A percentile compares a stretch with the other conserved stretches of the same genome.
These are phyloP conservation scores for Aporophyla nigra DNA, from an alignment of 2,888 invertebrate species.

Conservation along the genomic window DNA sequence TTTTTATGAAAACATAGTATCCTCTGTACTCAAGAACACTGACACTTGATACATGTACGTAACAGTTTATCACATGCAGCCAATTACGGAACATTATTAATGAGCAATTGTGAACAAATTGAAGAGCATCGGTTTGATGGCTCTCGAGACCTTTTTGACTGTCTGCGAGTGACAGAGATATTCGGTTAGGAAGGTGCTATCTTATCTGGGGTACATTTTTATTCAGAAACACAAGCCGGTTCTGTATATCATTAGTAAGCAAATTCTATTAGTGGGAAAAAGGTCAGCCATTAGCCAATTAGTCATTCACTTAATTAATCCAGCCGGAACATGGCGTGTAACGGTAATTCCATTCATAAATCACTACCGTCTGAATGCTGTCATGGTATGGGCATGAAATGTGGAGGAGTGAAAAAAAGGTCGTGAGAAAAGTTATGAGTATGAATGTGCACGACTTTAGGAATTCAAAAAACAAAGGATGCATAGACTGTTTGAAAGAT, in stretches of 20 bases:
- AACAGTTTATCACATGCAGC: neutral
- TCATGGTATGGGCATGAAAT: no score
- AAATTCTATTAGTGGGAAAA: neutral
- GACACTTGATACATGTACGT: constrained; percentile 58
- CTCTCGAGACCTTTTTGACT: neutral
- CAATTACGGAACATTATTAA: neutral
- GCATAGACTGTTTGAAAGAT: no score
- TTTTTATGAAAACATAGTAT: constrained; percentile 76
- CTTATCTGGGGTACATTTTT: neutral
- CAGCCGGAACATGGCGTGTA: constrained; percentile 60
- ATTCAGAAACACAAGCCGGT: neutral
- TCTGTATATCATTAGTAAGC: neutral
- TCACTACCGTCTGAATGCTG: no score
- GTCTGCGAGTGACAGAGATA: neutral
- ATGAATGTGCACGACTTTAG: no score
- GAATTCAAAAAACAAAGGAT: no score
- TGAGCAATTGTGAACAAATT: neutral
- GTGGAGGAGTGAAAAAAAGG: no score
- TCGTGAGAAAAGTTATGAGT: no score
- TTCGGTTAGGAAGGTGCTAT: neutral
- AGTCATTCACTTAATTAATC: constrained; percentile 59
- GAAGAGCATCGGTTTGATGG: neutral
- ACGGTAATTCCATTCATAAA: constrained; percentile 46
- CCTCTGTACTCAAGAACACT: neutral
- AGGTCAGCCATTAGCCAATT: constrained; percentile 48